Base-by-base conservation (phyloP, 2,888 invertebrate species). In the Limenitis camilla region DNA sequence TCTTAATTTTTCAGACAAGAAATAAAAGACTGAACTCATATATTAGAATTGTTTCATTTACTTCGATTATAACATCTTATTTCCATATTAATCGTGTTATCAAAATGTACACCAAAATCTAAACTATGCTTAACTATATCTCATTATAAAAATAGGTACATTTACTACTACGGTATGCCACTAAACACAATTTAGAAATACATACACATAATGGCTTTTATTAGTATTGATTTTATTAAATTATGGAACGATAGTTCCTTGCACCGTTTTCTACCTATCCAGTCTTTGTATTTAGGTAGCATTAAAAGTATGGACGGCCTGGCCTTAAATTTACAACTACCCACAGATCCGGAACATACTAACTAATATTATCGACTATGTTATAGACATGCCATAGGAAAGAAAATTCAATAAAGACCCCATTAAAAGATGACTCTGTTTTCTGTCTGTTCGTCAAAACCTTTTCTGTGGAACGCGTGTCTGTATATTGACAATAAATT, bases 141-240 rank as follows among this genome's bases (percentile, higher is more conserved):
- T 80, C 76, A 76, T 75, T 78, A 77, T 81, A 84, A 82, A 84
- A 84, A 84, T 83, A 83, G 78, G 81, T 74, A 72, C 79, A 81
- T 49, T 56, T 74, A 62, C 49, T 64, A 71, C 67, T 74, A 76
- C 55, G 62, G 65, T 70, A 68, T 67, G 65, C 61, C 68, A 66
- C 63, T 68, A 66, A 61, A 67, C 54, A 65, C 58, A 62, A 67
- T 55, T 58, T 58, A 58, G 52, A 61, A 58, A 55, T 62, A 65
- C 59, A 63, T 49, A 61, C 58, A 55, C 54, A 44, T 54, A 61
- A 62, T 62, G 64, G 40, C 64, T 65, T 65, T 61, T 56, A 61
- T 61, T 60, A 57, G 64, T 60, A 60, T 60, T 52, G 52, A 53
- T 60, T 58, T 44, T 44, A 45, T 44, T 44, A 38, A 31, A 45